These are phyloP conservation scores for Synanthedon vespiformis DNA, from an alignment of 2,888 invertebrate species.

Conservation along the genomic window DNA sequence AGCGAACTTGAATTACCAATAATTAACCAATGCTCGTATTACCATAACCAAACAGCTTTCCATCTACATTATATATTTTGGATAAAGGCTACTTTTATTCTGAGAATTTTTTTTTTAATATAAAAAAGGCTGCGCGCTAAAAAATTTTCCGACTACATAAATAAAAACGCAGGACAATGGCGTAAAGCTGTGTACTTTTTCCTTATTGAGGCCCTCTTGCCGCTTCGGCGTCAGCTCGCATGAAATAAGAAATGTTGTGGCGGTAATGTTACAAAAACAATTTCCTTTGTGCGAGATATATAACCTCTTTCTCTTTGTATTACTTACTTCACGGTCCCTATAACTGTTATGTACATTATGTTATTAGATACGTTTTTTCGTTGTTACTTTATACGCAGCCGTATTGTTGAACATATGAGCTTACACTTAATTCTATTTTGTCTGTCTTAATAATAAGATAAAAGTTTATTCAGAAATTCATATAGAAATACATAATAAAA, in stretches of 20 bases:
- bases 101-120: too few species aligned
- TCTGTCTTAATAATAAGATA: too few species aligned
- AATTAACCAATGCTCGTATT: too few species aligned
- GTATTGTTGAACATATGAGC: too few species aligned
- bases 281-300: slow-evolving; percentile 21
- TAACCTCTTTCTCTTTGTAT: slow-evolving; percentile 21
- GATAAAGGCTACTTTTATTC: too few species aligned
- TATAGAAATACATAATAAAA: too few species aligned
- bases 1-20: too few species aligned
- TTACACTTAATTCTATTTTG: too few species aligned
- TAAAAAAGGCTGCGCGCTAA: too few species aligned
- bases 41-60: too few species aligned
- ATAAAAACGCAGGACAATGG: neutral
- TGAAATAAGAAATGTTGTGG: slow-evolving; percentile 4
- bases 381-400: neutral
- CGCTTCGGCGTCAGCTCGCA: slow-evolving; percentile 12
- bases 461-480: too few species aligned
- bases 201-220: slow-evolving; percentile 12
- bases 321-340: neutral
- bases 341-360: neutral
- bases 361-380: neutral
- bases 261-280: slow-evolving; percentile 23
- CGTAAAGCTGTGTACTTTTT: slow-evolving; percentile 6
- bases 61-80: too few species aligned
- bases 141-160: neutral